Evolutionary conservation across 1,140 invertebrate genomes (phyloP).

Genomic region (Formica exsecta): DNA sequence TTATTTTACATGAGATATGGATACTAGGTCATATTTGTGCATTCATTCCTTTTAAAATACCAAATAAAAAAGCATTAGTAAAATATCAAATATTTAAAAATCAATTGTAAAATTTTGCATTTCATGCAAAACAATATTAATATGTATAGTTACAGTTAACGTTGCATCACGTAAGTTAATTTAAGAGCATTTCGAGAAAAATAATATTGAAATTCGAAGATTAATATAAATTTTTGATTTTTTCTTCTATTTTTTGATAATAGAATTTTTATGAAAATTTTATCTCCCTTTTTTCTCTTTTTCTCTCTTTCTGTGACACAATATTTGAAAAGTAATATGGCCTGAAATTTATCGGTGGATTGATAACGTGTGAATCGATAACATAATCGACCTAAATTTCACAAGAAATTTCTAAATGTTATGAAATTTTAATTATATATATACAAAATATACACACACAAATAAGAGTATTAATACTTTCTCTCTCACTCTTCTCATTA

Average conservation of each 20-base stretch:
- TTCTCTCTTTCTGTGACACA: background rate
- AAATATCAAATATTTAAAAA: background rate
- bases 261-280: background rate
- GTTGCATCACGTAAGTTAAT: background rate
- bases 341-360: background rate
- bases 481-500: background rate
- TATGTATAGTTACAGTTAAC: background rate
- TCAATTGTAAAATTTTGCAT: background rate
- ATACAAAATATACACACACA: background rate
- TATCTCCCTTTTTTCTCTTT: background rate
- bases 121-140: background rate
- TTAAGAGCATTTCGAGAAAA: background rate
- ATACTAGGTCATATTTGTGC: background rate
- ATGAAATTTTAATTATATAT: background rate
- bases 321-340: constrained; percentile 16
- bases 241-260: no score
- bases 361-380: background rate
- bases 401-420: constrained; percentile 20
- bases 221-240: background rate
- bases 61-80: background rate
- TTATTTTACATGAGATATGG: constrained; percentile 10
- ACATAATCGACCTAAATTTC: background rate
- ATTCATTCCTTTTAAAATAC: background rate
- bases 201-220: background rate
- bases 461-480: background rate